Base-by-base conservation (phyloP, 2,113 vertebrate genomes). In the Pangasianodon gigas region DNA sequence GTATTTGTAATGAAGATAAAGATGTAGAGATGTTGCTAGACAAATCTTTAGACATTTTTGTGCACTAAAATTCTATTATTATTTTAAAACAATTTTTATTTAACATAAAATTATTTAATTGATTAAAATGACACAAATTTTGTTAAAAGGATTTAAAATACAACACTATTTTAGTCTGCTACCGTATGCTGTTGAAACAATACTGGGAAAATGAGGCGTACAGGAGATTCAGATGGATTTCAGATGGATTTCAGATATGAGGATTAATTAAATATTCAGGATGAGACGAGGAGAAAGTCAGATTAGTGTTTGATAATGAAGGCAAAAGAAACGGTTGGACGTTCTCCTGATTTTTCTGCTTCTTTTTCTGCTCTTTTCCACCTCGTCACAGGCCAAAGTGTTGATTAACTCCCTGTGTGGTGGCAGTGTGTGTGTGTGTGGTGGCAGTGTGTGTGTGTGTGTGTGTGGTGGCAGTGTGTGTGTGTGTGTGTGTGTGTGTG, bases 361-460 rank as follows among this genome's bases (percentile, higher is more conserved):
- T 74, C 75, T 81, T 46, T 84, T 89, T 54, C 85, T 90, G 69
- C 84, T 86, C 86, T 80, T 82, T 86, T 88, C 56, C 87, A 81
- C 65, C 88, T 87, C 75, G 41, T 90, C 91, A 89, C 60, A 62
- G 81, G 75, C 81, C 88, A 90, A 90, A 92, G 89, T 91, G 86
- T 88, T 92, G 93, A 93, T 93, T 91, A 92, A 91, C 91, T 92
- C 92, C 85, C 89, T 69, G 86, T 92, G 91, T 84, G 91, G 89
- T 54, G 69, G 54, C 88, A 79, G 87, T 24, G 79, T 69, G 88
- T 77, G 86, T 87, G 71, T 58, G 44, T 87, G 84, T 71, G n/a
- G n/a, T n/a, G n/a, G n/a, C n/a, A n/a, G 84, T 71, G 84, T 71
- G 85, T 71, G 85, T 74, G 85, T 71, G 85, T 37, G 29, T 86